Evolutionary conservation across 92 coral and sea anemone species (phyloP).

Genomic region (Paramuricea clavata): DNA sequence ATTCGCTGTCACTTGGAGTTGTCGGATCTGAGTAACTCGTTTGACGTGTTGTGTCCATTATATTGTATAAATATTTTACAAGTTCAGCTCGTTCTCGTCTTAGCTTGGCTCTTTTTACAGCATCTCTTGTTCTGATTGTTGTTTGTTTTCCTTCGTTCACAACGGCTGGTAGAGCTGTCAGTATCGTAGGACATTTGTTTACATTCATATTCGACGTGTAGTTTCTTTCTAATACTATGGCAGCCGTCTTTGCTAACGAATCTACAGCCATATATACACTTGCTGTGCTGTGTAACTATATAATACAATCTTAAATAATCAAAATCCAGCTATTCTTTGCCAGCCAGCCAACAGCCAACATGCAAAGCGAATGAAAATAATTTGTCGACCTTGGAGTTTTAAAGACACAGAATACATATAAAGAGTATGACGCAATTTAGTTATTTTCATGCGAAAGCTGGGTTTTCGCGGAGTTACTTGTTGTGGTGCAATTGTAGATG

Average conservation of each 20-base stretch:
- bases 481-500: constrained; percentile 27
- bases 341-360: neutral
- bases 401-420: no score
- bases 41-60: neutral
- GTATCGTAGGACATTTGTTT: neutral
- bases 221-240: neutral
- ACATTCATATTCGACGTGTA: neutral
- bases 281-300: neutral
- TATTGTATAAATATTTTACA: constrained; percentile 2
- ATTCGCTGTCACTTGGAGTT: neutral
- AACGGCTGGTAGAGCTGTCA: neutral
- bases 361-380: neutral
- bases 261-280: neutral
- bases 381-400: neutral
- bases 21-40: neutral
- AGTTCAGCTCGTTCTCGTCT: constrained; percentile 9
- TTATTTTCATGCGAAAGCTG: constrained; percentile 1
- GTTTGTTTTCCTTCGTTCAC: neutral
- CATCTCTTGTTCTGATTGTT: neutral
- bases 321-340: neutral
- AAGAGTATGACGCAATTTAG: neutral
- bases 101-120: neutral
- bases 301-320: no score
- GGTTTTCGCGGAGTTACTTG: constrained; percentile 28
- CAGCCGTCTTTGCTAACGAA: neutral